phyloP scores from a whole-genome alignment of 2,113 vertebrate genomes.

The Petroica traversi region DNA sequence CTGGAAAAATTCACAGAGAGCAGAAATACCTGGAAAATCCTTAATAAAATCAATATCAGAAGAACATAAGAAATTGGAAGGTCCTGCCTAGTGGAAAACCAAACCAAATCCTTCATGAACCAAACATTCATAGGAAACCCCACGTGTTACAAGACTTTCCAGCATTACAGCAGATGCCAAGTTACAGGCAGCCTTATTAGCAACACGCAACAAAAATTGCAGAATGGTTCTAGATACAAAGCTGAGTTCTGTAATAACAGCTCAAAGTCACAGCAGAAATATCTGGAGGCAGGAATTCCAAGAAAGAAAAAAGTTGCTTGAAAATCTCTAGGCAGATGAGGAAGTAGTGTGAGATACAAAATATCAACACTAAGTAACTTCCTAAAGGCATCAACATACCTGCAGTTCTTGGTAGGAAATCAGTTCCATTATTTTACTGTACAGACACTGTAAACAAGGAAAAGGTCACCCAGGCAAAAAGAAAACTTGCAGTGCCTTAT shows the following conservation, averaged over 20 bases:
- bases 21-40: background rate
- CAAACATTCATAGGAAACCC: background rate
- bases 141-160: accelerated
- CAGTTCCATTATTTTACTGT: background rate
- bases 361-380: background rate
- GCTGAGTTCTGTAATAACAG: background rate
- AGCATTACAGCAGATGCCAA: background rate
- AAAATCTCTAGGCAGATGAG: background rate
- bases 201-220: background rate
- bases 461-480: background rate
- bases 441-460: background rate
- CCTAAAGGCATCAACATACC: background rate
- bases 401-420: background rate
- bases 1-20: background rate
- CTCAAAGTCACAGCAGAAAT: background rate
- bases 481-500: background rate
- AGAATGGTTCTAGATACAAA: background rate
- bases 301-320: background rate
- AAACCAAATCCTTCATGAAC: background rate
- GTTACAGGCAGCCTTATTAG: background rate
- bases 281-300: background rate
- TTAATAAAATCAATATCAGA: background rate
- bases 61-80: background rate
- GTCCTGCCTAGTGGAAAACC: background rate
- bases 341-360: background rate